A percentile compares a stretch with the other conserved stretches of the same genome.
Evolutionary conservation across 2,888 invertebrate species (phyloP).

Genomic region (Thecophora atra): DNA sequence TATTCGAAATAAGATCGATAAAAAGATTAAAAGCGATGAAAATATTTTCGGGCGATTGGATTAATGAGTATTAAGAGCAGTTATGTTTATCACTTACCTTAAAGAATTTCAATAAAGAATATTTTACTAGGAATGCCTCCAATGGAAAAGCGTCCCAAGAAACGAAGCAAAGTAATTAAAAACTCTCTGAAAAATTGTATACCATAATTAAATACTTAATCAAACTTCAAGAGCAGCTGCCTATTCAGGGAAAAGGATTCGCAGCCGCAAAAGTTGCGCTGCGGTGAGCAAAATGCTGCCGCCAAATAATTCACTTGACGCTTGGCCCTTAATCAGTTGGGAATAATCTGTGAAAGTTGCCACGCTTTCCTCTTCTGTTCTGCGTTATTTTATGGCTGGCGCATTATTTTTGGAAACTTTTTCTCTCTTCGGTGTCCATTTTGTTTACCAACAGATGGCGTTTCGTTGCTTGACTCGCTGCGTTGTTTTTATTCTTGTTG

Average conservation of each 20-base stretch:
- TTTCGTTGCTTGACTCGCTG: conserved; percentile 58
- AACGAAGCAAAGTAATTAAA: background rate
- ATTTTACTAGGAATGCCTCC: too few relatives aligned
- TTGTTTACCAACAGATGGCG: conserved; percentile 53
- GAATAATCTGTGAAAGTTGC: conserved; percentile 23
- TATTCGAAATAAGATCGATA: too few relatives aligned
- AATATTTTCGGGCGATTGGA: too few relatives aligned
- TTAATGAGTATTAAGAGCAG: too few relatives aligned
- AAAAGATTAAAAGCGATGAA: too few relatives aligned
- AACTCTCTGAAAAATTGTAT: conserved; percentile 44
- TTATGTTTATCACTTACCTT: too few relatives aligned
- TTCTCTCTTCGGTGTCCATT: conserved; percentile 24
- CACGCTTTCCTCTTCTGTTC: conserved; percentile 9
- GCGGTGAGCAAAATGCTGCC: conserved; percentile 18
- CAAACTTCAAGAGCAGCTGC: conserved; percentile 50
- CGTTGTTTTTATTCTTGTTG: background rate
- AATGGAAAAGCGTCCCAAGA: background rate
- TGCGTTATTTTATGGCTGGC: background rate
- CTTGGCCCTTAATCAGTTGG: conserved; percentile 19
- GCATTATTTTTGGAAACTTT: conserved; percentile 14
- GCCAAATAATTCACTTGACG: conserved; percentile 26
- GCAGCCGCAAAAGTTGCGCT: background rate
- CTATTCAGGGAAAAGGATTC: background rate
- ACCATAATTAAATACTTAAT: conserved; percentile 59
- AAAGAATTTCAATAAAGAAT: too few relatives aligned